Evolutionary conservation across 2,113 vertebrate species (phyloP).

Genomic region (Bostrychus sinensis): DNA sequence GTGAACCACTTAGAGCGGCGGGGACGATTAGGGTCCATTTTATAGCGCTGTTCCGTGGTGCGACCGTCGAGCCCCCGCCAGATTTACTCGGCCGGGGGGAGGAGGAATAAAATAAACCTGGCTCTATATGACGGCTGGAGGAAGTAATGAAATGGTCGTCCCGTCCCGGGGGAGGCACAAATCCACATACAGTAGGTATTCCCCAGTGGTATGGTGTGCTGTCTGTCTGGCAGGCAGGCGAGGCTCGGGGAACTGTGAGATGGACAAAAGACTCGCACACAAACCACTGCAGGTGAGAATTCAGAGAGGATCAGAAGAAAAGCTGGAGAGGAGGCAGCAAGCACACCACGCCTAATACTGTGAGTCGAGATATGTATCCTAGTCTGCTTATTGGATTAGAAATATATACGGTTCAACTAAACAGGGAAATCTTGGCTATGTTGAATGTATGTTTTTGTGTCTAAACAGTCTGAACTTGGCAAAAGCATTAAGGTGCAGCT

Average conservation of each 20-base stretch:
- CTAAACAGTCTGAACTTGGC: too few species aligned
- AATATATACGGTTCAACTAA: too few species aligned
- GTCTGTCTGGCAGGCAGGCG: constrained; percentile 51
- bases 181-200: constrained; percentile 62
- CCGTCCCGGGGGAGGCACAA: constrained; percentile 56
- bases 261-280: constrained; percentile 54
- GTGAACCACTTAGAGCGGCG: constrained; percentile 54
- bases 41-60: constrained; percentile 49
- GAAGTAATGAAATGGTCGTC: constrained; percentile 64
- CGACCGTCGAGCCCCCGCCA: constrained; percentile 29
- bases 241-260: constrained; percentile 56
- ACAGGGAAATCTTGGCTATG: too few species aligned
- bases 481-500: too few species aligned
- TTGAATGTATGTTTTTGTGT: too few species aligned
- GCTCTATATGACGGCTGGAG: constrained; percentile 57
- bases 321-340: not conserved
- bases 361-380: not conserved
- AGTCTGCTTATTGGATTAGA: too few species aligned
- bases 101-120: constrained; percentile 58
- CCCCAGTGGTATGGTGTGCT: constrained; percentile 40
- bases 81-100: constrained; percentile 52
- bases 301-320: constrained; percentile 40
- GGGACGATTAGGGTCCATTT: constrained; percentile 59
- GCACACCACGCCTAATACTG: not conserved
- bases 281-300: constrained; percentile 49